These are phyloP conservation scores for Leptonema lineaticorne DNA, from an alignment of 1,140 invertebrate species.

Conservation along the genomic window DNA sequence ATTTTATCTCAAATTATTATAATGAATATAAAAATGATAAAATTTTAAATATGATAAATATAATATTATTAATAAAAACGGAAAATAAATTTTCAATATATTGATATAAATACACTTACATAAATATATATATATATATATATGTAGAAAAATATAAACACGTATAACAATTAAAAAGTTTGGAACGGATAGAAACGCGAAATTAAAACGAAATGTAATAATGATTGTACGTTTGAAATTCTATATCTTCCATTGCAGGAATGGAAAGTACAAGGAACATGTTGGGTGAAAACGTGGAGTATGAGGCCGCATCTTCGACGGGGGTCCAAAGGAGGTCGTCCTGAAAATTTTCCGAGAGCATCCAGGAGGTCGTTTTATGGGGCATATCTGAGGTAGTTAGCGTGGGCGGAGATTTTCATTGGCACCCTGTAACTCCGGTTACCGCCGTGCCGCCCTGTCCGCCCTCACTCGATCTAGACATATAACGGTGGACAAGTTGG, in stretches of 20 bases:
- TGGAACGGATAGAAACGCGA: neutral
- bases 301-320: neutral
- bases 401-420: conserved; percentile 24
- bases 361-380: conserved; percentile 12
- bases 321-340: neutral
- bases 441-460: neutral
- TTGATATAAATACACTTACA: neutral
- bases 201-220: conserved; percentile 9
- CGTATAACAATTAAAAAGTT: too few species aligned
- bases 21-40: too few species aligned
- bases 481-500: too few species aligned
- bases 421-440: neutral
- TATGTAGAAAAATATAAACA: neutral
- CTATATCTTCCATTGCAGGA: neutral
- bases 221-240: neutral
- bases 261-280: too few species aligned
- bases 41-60: neutral
- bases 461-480: neutral
- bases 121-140: neutral
- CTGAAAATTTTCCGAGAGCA: conserved; percentile 12
- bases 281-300: neutral
- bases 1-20: too few species aligned
- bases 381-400: conserved; percentile 17
- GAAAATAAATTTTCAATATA: neutral
- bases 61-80: too few species aligned